A percentile compares a stretch with the other conserved stretches of the same genome.
These are phyloP conservation scores for Gobio gobio DNA, from an alignment of 2,113 vertebrate species.

Conservation along the genomic window DNA sequence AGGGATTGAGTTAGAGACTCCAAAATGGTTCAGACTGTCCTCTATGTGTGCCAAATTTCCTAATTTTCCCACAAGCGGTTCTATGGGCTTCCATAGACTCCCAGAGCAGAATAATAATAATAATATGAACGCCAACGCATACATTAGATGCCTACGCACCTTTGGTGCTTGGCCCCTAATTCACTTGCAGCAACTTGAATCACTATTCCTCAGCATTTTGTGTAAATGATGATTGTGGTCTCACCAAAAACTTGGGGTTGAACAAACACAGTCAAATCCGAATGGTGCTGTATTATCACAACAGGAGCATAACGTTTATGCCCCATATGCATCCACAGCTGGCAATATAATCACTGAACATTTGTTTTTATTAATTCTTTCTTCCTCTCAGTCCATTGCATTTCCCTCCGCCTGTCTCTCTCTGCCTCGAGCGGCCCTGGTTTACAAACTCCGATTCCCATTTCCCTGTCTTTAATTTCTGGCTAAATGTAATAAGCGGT, in stretches of 20 bases:
- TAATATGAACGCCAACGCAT: too few species aligned
- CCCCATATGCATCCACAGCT: conserved; percentile 59
- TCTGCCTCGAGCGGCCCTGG: conserved; percentile 65
- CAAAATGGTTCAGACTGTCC: too few species aligned
- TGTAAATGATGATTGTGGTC: too few species aligned
- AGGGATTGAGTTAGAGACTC: too few species aligned
- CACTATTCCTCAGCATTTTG: neutral
- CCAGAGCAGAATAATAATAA: too few species aligned
- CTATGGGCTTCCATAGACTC: too few species aligned
- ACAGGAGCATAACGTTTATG: conserved; percentile 43
- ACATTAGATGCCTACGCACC: too few species aligned
- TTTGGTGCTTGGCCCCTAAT: neutral
- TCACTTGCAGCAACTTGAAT: neutral
- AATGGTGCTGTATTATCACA: neutral
- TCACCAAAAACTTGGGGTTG: too few species aligned
- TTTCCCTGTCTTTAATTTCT: conserved; percentile 78
- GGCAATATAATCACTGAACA: conserved; percentile 54
- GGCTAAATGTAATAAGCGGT: conserved; percentile 77
- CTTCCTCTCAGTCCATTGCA: conserved; percentile 40
- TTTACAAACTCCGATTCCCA: conserved; percentile 69
- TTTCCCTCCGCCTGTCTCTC: conserved; percentile 34
- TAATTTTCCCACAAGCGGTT: too few species aligned
- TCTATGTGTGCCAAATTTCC: too few species aligned
- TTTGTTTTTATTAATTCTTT: conserved; percentile 59
- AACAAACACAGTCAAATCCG: neutral